These are phyloP conservation scores for Planiliza haematocheilus DNA, from an alignment of 2,113 vertebrate genomes.

Conservation along the genomic window DNA sequence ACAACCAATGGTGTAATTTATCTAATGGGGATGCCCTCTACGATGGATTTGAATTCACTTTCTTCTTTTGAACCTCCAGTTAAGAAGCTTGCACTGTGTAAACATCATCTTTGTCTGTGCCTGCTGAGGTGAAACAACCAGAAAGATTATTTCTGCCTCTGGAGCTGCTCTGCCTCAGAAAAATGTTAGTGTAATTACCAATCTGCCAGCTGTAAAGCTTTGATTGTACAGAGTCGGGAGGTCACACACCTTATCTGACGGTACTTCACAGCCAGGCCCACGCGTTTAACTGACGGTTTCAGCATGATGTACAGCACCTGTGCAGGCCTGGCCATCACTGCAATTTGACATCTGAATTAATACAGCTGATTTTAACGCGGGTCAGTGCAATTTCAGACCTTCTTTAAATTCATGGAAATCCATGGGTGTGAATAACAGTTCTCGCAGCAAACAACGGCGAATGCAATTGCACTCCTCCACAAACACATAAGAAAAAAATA, in stretches of 20 bases:
- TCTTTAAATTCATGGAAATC: conserved; percentile 82
- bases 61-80: neutral
- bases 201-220: conserved; percentile 13
- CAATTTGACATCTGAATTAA: conserved; percentile 72
- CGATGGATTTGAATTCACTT: conserved; percentile 10
- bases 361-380: conserved; percentile 52
- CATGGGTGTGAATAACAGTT: conserved; percentile 56
- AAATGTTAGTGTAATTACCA: conserved; percentile 27
- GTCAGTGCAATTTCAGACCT: conserved; percentile 68
- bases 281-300: conserved; percentile 36
- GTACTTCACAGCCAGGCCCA: neutral
- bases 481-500: conserved; percentile 30
- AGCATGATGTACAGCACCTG: neutral
- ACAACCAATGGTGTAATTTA: neutral
- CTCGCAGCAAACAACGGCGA: conserved; percentile 64
- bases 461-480: conserved; percentile 56
- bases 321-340: conserved; percentile 1
- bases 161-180: conserved; percentile 21
- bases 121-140: conserved; percentile 15
- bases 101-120: neutral
- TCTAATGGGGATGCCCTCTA: neutral
- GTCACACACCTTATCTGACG: conserved; percentile 12
- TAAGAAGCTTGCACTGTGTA: neutral
- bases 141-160: conserved; percentile 21
- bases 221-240: neutral